Conservation (phyloP, 2,113 vertebrate species). For the Chaenogobius annularis region DNA sequence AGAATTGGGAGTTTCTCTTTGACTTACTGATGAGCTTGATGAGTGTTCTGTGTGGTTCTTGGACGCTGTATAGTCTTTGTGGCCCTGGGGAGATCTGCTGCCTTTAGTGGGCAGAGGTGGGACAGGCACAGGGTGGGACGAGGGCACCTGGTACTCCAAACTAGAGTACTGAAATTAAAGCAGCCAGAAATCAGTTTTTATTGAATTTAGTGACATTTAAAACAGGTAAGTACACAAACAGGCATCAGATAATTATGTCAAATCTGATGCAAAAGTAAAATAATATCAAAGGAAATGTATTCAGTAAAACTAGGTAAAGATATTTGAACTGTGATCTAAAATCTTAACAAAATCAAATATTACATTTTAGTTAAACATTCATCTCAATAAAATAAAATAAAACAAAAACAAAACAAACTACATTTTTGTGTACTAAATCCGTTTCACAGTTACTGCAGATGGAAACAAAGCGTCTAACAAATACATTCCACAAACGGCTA, state of each 20-base stretch:
- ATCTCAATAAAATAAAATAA: neutral
- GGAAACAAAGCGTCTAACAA: neutral
- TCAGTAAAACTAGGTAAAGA: too few relatives aligned
- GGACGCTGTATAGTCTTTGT: neutral
- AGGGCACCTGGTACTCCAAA: slow-evolving; percentile 56
- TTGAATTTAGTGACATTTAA: neutral
- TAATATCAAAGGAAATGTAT: neutral
- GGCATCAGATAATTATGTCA: neutral
- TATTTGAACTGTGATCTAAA: neutral
- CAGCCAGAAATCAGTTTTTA: neutral
- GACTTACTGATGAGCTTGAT: slow-evolving; percentile 28
- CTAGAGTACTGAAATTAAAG: neutral
- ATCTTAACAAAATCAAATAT: neutral
- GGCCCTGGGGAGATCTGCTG: slow-evolving; percentile 12
- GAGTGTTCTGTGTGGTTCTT: slow-evolving; percentile 20
- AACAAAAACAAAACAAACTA: neutral
- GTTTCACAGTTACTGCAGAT: too few relatives aligned
- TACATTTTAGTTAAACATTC: neutral
- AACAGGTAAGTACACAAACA: neutral
- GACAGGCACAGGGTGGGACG: slow-evolving; percentile 5
- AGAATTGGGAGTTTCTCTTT: neutral
- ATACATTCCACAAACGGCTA: slow-evolving; percentile 8
- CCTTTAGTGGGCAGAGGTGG: slow-evolving; percentile 68
- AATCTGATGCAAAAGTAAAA: neutral
- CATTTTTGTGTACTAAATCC: neutral